Evolutionary conservation across 2,888 invertebrate genomes (phyloP).

Genomic region (Netelia virgata): DNA sequence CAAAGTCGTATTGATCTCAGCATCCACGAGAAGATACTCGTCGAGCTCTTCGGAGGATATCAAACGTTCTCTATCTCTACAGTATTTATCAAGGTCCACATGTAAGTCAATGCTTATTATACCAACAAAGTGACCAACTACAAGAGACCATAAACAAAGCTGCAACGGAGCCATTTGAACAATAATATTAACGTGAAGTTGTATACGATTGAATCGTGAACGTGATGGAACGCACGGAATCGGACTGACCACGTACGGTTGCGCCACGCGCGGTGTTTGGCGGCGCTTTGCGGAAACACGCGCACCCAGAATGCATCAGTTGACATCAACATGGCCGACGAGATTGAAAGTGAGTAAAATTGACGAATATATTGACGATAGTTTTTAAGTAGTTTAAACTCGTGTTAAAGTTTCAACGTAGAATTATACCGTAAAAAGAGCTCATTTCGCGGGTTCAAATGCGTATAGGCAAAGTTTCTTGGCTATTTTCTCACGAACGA

Average conservation of each 20-base stretch:
- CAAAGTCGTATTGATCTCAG: conserved; percentile 83
- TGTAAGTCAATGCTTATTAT: conserved; percentile 45
- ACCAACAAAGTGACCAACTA: background rate
- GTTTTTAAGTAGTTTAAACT: conserved; percentile 72
- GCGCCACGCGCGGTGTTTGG: conserved; percentile 58
- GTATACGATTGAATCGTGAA: background rate
- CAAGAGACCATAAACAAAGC: background rate
- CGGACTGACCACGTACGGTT: conserved; percentile 5
- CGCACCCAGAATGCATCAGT: conserved; percentile 83
- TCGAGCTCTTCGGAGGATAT: conserved; percentile 85
- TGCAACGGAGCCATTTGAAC: background rate
- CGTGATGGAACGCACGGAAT: background rate
- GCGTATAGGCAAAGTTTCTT: background rate
- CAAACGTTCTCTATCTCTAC: conserved; percentile 84
- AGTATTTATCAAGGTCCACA: conserved; percentile 80
- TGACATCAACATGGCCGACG: conserved; percentile 92
- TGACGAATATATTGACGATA: conserved; percentile 81
- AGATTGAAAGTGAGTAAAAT: conserved; percentile 90
- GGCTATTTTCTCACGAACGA: conserved; percentile 24
- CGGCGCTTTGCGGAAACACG: conserved; percentile 77
- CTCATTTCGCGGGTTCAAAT: background rate
- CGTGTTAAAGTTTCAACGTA: conserved; percentile 60
- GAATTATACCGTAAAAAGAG: conserved; percentile 54
- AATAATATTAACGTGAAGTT: background rate
- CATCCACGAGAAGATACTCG: conserved; percentile 85